phyloP scores from a whole-genome alignment of 1,140 invertebrate genomes.

The Drosophila erecta region DNA sequence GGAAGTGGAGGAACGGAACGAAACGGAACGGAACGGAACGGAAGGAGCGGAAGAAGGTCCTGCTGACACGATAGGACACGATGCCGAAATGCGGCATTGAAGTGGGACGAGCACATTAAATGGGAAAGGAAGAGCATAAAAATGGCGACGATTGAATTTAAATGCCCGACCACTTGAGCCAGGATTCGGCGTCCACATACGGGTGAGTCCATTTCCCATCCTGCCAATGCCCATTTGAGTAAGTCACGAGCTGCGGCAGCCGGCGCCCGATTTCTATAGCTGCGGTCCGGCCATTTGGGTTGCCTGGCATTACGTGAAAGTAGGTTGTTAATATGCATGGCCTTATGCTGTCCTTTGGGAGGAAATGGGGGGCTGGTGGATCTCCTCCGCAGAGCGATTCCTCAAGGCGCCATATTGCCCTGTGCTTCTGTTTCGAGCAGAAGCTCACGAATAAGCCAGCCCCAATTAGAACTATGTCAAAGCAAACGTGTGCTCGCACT shows the following conservation, averaged over 20 bases:
- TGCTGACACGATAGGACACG: slow-evolving; percentile 46
- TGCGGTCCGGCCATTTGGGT: slow-evolving; percentile 64
- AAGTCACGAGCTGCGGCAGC: slow-evolving; percentile 48
- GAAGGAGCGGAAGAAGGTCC: slow-evolving; percentile 20
- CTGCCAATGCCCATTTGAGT: slow-evolving; percentile 69
- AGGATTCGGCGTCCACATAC: slow-evolving; percentile 28
- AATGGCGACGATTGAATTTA: slow-evolving; percentile 79
- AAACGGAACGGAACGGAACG: not conserved
- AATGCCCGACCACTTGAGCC: slow-evolving; percentile 67
- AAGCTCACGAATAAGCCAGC: not conserved
- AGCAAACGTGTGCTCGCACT: slow-evolving; percentile 71
- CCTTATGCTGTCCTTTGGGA: slow-evolving; percentile 61
- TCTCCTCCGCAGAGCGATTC: not conserved
- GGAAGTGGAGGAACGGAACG: slow-evolving; percentile 45
- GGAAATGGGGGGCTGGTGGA: not conserved
- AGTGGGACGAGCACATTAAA: slow-evolving; percentile 73
- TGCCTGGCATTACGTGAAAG: slow-evolving; percentile 65
- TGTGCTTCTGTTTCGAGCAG: slow-evolving; percentile 3
- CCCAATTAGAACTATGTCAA: slow-evolving; percentile 78
- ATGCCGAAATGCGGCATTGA: slow-evolving; percentile 3
- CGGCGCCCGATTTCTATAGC: slow-evolving; percentile 39
- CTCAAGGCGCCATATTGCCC: not conserved
- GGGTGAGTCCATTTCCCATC: slow-evolving; percentile 46
- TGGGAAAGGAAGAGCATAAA: slow-evolving; percentile 78
- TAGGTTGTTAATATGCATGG: slow-evolving; percentile 83